Conservation (phyloP, 35 echinoderm and acorn worm species). For the Heliocidaris tuberculata region DNA sequence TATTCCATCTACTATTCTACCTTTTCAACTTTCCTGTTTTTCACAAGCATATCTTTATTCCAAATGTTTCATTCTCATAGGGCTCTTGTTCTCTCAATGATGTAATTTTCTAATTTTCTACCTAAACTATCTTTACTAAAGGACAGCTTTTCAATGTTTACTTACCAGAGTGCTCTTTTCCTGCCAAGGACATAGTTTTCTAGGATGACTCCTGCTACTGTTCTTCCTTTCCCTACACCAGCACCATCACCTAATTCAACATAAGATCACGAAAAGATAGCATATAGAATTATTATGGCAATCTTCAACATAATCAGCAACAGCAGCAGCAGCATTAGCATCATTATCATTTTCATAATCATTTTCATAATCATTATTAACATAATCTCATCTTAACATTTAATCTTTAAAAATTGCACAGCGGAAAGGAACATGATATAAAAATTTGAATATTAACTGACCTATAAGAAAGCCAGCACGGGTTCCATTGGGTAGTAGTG, state of each 20-base stretch:
- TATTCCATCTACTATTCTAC: too few species aligned
- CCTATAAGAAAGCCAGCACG: slow-evolving; percentile 95
- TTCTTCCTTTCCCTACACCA: slow-evolving; percentile 94
- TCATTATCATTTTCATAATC: too few species aligned
- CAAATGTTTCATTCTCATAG: too few species aligned
- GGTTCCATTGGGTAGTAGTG: slow-evolving; percentile 69
- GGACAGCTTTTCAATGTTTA: neutral
- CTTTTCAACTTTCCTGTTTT: too few species aligned
- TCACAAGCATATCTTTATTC: too few species aligned
- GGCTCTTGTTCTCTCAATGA: too few species aligned
- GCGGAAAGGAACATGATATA: neutral
- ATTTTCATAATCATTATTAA: too few species aligned
- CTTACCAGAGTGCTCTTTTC: slow-evolving; percentile 89
- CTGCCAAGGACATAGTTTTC: slow-evolving; percentile 94
- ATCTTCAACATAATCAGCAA: too few species aligned
- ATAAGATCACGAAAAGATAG: neutral
- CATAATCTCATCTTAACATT: too few species aligned
- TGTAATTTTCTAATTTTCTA: too few species aligned
- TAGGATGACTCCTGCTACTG: slow-evolving; percentile 88
- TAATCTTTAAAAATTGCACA: neutral
- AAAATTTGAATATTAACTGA: slow-evolving; percentile 15
- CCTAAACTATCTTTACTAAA: too few species aligned
- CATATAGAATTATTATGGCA: neutral
- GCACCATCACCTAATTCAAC: slow-evolving; percentile 84
- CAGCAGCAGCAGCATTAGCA: too few species aligned